Evolutionary conservation across 2,113 vertebrate genomes (phyloP), one percentile per base, ranked within the genome.

Genomic region (Petaurus breviceps): DNA sequence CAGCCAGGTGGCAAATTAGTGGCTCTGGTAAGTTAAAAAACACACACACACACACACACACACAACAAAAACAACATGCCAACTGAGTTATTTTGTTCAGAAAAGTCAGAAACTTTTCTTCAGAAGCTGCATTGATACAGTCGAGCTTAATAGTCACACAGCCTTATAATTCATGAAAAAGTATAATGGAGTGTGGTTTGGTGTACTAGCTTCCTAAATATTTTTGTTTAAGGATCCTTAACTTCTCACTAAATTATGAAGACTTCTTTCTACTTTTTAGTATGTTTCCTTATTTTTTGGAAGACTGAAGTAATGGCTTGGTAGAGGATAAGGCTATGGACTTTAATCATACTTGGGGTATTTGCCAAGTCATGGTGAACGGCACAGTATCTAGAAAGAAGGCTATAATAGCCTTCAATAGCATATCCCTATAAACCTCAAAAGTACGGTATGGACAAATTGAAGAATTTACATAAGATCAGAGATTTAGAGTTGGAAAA

Each of bases 1-100:
- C 94, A 97, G 97, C 98, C 98, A 98, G 97, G 94, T 97, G 97
- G 94, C 95, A 95, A 97, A 95, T 97, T 98, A 97, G 97, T 97
- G 96, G 94, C 96, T 95, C 96, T 93, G 53, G 91, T 90, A 97
- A 93, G 61, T 93, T 96, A 93, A 97, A 96, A 96, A 96, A 97
- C n/a, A n/a, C n/a, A n/a, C n/a, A n/a, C n/a, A n/a, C n/a, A n/a
- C n/a, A n/a, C n/a, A n/a, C n/a, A n/a, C n/a, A 96, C 89, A 84
- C 6, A 84, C n/a, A 43, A 84, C 68, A 84, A 84, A 23, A 84
- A 84, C n/a, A 84, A 84, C 68, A 95, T 96, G 91, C 92, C 93
- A 96, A 92, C 96, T 94, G 92, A 37, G 92, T 91, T 97, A 93
- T 97, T 95, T 96, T 89, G 97, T 61, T 96, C 61, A 94, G 93